A percentile compares a stretch with the other conserved stretches of the same genome.
phyloP scores from a whole-genome alignment of 2,888 invertebrate genomes.

The Anthoptus insignis region DNA sequence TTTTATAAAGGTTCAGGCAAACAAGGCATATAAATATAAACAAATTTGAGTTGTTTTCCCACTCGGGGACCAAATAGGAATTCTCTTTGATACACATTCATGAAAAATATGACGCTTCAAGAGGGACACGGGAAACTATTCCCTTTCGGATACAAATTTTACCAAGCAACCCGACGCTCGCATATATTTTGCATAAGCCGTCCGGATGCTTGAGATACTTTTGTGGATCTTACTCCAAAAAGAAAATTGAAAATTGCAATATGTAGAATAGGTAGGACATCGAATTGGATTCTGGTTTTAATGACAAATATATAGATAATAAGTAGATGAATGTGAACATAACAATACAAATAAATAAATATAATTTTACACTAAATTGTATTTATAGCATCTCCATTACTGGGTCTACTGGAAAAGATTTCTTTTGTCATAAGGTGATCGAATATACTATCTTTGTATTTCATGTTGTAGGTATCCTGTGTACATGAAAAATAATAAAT shows the following conservation, averaged over 20 bases:
- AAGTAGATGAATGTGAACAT: too few species aligned
- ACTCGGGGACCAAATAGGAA: constrained; percentile 26
- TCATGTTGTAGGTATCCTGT: too few species aligned
- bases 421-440: too few species aligned
- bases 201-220: constrained; percentile 39
- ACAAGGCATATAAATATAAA: constrained; percentile 35
- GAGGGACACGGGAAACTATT: constrained; percentile 58
- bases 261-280: too few species aligned
- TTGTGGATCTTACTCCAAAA: constrained; percentile 43
- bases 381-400: too few species aligned
- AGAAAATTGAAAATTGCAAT: constrained; percentile 49
- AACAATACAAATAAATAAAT: too few species aligned
- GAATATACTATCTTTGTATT: too few species aligned
- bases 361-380: too few species aligned
- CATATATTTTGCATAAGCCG: constrained; percentile 83
- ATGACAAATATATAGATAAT: too few species aligned
- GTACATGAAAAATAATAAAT: too few species aligned
- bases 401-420: too few species aligned
- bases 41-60: constrained; percentile 36
- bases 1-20: constrained; percentile 27
- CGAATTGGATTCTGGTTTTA: too few species aligned
- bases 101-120: constrained; percentile 54
- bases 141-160: constrained; percentile 63
- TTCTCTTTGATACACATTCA: constrained; percentile 47
- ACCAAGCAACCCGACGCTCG: constrained; percentile 56